These are phyloP conservation scores for Drosophila mimica DNA, from an alignment of 2,888 invertebrate species.

Conservation along the genomic window DNA sequence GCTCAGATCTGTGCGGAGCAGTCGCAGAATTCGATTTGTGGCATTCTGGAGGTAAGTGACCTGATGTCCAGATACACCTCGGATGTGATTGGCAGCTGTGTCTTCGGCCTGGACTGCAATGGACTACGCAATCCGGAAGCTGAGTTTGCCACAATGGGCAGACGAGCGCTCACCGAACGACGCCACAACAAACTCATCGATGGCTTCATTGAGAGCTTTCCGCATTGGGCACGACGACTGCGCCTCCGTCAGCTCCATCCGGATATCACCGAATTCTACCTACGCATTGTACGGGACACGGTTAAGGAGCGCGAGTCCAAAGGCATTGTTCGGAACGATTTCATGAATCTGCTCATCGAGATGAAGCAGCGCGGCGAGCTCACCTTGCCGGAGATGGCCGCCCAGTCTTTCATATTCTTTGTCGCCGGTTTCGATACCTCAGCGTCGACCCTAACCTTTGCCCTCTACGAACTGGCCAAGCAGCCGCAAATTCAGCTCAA, in stretches of 20 bases:
- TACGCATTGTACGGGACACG: slow-evolving; percentile 81
- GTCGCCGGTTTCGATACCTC: slow-evolving; percentile 87
- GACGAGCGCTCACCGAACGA: slow-evolving; percentile 64
- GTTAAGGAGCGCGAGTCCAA: slow-evolving; percentile 81
- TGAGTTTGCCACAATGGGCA: slow-evolving; percentile 80
- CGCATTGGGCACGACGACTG: slow-evolving; percentile 58
- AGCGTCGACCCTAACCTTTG: slow-evolving; percentile 85
- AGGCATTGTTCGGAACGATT: slow-evolving; percentile 84
- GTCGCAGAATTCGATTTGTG: slow-evolving; percentile 63
- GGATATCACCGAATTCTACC: slow-evolving; percentile 74
- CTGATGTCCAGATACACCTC: slow-evolving; percentile 84
- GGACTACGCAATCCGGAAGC: slow-evolving; percentile 82
- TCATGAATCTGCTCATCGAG: slow-evolving; percentile 85
- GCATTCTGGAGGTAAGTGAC: slow-evolving; percentile 70
- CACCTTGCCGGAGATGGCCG: slow-evolving; percentile 85
- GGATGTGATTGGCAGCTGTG: slow-evolving; percentile 85
- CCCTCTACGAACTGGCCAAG: slow-evolving; percentile 86
- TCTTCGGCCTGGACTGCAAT: slow-evolving; percentile 85
- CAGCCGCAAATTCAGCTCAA: slow-evolving; percentile 85
- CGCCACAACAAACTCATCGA: slow-evolving; percentile 48
- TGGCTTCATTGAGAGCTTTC: slow-evolving; percentile 63
- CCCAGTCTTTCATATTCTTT: slow-evolving; percentile 86
- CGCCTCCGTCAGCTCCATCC: slow-evolving; percentile 60
- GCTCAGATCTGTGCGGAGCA: slow-evolving; percentile 39
- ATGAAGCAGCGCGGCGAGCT: slow-evolving; percentile 72